Conservation (phyloP, 2,113 vertebrate genomes). For the Sclerurus mexicanus region DNA sequence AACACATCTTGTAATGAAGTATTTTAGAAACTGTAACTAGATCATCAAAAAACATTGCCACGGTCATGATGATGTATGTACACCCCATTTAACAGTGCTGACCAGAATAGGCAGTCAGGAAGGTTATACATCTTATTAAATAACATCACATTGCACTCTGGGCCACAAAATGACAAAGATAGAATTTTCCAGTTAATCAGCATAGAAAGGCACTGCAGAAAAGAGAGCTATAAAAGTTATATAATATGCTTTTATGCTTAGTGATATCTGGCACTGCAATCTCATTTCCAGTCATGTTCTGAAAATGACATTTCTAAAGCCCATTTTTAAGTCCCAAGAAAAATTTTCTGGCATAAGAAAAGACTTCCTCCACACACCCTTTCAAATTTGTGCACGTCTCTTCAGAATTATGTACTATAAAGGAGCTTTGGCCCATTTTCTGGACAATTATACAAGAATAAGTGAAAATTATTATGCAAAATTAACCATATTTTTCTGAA, state of each 20-base stretch:
- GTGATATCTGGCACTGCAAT: constrained; percentile 33
- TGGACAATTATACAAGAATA: background rate
- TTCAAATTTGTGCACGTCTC: background rate
- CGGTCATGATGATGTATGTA: background rate
- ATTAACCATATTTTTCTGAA: background rate
- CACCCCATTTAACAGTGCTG: background rate
- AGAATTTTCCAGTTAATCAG: constrained; percentile 53
- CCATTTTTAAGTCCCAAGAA: constrained; percentile 21
- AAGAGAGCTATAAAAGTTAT: constrained; percentile 33
- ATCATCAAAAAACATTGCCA: constrained; percentile 30
- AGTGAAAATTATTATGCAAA: background rate
- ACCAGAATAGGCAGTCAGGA: background rate
- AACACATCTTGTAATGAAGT: background rate
- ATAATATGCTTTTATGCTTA: constrained; percentile 27
- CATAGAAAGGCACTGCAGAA: constrained; percentile 31
- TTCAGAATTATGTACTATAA: background rate
- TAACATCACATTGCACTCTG: constrained; percentile 28
- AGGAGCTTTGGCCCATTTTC: background rate
- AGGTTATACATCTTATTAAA: constrained; percentile 55
- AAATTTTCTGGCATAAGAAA: background rate
- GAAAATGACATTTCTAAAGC: constrained; percentile 36
- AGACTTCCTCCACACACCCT: background rate
- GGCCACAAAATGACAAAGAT: constrained; percentile 43
- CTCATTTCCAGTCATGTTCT: constrained; percentile 27
- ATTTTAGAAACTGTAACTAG: background rate